Evolutionary conservation across 2,113 vertebrate species (phyloP), one percentile per base, ranked within the genome.

Genomic region (Cichladusa arquata): DNA sequence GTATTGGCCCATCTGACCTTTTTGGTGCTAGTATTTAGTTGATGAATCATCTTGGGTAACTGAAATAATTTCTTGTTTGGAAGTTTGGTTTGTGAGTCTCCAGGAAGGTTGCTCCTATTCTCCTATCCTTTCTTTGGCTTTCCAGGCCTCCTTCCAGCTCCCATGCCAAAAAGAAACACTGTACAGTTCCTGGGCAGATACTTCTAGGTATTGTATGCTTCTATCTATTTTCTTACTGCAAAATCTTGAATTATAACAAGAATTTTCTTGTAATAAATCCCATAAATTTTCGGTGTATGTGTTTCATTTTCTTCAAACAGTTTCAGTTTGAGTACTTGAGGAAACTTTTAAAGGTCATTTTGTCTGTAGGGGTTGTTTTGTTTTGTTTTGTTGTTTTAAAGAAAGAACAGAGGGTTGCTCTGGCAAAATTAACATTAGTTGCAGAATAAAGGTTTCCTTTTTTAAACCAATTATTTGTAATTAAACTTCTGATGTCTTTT

Each of bases 401-500:
- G 26, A 33, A 45, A n/a, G 44, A 66, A 69, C 76, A 54, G 34
- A 67, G 7, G 9, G 18, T 82, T 53, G 14, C 20, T 91, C 34
- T 80, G 65, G 36, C 5, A 42, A 78, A 92, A 72, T 56, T 61
- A 79, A 33, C 2, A 8, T 73, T 76, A 82, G 29, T 69, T 82
- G 40, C 61, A 80, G 78, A 72, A 92, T n/a, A 91, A 94, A 70
- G 28, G 8, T 81, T 86, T 70, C 14, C 14, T 48, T 70, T 61
- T 88, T 86, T 26, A 10, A 83, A 77, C 48, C 58, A 93, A 80
- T 94, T 87, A 65, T 76, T 91, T 91, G 79, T 90, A 92, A 83
- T 89, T 94, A 91, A 80, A 36, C 45, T 85, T 85, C 29, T 80
- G 33, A 58, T 85, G 42, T 72, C 29, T 72, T 91, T 33, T 14